These are phyloP conservation scores for Acleris sparsana DNA, from an alignment of 2,888 invertebrate species.

Conservation along the genomic window DNA sequence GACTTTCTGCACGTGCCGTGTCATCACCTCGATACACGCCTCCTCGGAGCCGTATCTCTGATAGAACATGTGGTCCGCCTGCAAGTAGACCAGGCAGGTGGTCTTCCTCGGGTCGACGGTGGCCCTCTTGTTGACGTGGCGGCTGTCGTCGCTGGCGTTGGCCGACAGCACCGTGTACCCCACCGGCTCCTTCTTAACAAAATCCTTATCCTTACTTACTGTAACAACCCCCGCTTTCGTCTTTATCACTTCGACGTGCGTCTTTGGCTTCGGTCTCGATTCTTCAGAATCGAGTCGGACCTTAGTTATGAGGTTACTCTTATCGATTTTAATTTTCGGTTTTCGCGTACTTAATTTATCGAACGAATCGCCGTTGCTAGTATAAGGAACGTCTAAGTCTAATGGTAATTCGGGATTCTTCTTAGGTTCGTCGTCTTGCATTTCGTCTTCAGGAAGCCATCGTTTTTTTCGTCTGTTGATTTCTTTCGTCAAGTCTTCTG, in stretches of 20 bases:
- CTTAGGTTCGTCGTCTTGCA: conserved; percentile 83
- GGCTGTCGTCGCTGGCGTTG: conserved; percentile 80
- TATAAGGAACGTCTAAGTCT: conserved; percentile 86
- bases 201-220: conserved; percentile 85
- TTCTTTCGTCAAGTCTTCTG: conserved; percentile 68
- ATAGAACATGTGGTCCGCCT: conserved; percentile 98
- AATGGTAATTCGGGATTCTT: conserved; percentile 86
- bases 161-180: conserved; percentile 75
- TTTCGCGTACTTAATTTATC: conserved; percentile 78
- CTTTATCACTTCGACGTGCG: conserved; percentile 86
- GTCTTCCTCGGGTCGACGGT: conserved; percentile 93
- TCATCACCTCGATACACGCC: conserved; percentile 97
- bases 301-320: conserved; percentile 80
- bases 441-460: conserved; percentile 87
- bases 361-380: conserved; percentile 83
- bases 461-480: conserved; percentile 80
- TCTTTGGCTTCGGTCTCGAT: conserved; percentile 86
- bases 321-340: conserved; percentile 80
- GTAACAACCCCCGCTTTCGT: conserved; percentile 86
- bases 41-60: conserved; percentile 97
- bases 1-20: conserved; percentile 96
- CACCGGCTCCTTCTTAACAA: conserved; percentile 84
- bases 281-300: conserved; percentile 79
- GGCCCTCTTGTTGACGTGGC: conserved; percentile 86
- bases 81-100: conserved; percentile 97